These are phyloP conservation scores for Hypomecis atomaria DNA, from an alignment of 2,888 invertebrate species.

Conservation along the genomic window DNA sequence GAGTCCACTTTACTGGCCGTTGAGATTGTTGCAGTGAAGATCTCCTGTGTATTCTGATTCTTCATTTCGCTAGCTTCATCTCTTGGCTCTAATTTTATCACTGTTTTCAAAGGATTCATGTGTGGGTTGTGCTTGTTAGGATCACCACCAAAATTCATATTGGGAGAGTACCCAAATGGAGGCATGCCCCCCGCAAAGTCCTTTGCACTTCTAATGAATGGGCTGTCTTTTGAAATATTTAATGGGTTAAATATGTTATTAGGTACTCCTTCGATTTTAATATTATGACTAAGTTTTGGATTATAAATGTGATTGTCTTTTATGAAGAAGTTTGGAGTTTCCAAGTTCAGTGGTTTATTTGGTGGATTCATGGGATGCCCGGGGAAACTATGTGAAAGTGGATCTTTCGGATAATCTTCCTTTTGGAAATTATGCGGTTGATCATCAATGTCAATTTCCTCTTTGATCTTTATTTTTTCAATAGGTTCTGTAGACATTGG, in stretches of 20 bases:
- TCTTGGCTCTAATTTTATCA: conserved; percentile 80
- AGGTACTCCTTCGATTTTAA: conserved; percentile 77
- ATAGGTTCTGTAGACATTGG: conserved; percentile 80
- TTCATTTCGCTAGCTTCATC: conserved; percentile 79
- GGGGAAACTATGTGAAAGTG: conserved; percentile 74
- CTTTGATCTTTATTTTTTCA: conserved; percentile 81
- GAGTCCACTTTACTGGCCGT: conserved; percentile 75
- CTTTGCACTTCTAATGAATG: conserved; percentile 76
- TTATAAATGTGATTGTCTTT: conserved; percentile 79
- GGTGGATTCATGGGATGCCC: conserved; percentile 69
- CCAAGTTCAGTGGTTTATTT: conserved; percentile 76
- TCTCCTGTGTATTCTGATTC: conserved; percentile 77
- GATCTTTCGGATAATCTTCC: conserved; percentile 78
- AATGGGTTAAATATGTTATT: conserved; percentile 76
- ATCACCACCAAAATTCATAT: conserved; percentile 73
- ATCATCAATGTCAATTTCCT: conserved; percentile 79
- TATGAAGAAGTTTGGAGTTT: conserved; percentile 78
- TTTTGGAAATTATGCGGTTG: conserved; percentile 72
- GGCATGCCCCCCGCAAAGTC: conserved; percentile 73
- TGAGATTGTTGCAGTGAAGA: conserved; percentile 80
- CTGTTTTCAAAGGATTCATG: conserved; percentile 79
- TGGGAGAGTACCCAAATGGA: conserved; percentile 71
- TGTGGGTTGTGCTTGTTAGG: conserved; percentile 74
- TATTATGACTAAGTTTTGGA: conserved; percentile 72
- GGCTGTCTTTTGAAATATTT: conserved; percentile 74